Conservation (phyloP, 2,113 vertebrate species). For the Hypanus sabinus region DNA sequence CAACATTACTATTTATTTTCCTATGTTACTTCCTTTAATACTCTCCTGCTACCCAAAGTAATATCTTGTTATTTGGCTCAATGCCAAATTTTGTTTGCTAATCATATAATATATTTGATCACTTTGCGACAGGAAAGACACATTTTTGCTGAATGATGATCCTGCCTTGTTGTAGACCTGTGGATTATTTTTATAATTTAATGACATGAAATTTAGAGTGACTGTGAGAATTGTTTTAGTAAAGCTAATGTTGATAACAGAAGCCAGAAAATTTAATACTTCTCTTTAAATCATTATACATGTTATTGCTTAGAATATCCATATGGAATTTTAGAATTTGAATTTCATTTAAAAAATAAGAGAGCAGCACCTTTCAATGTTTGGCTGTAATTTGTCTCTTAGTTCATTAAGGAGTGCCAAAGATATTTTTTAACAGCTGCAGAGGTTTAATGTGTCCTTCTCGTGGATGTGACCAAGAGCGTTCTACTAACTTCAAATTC, state of each 20-base stretch:
- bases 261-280: background rate
- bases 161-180: background rate
- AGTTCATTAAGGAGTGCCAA: background rate
- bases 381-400: background rate
- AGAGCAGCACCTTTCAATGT: background rate
- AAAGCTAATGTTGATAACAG: background rate
- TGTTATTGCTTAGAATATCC: background rate
- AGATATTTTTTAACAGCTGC: constrained; percentile 34
- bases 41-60: no score
- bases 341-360: background rate
- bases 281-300: constrained; percentile 1
- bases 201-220: constrained; percentile 20
- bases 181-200: background rate
- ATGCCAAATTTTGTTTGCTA: no score
- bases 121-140: no score
- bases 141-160: background rate
- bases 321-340: background rate
- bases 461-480: constrained; percentile 16
- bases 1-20: no score
- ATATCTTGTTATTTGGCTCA: no score
- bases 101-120: no score
- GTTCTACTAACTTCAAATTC: background rate
- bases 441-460: background rate
- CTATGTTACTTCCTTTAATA: no score
- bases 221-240: background rate